Evolutionary conservation across 2,797 vertebrate species (phyloP).

Genomic region (Cheirogaleus major): DNA sequence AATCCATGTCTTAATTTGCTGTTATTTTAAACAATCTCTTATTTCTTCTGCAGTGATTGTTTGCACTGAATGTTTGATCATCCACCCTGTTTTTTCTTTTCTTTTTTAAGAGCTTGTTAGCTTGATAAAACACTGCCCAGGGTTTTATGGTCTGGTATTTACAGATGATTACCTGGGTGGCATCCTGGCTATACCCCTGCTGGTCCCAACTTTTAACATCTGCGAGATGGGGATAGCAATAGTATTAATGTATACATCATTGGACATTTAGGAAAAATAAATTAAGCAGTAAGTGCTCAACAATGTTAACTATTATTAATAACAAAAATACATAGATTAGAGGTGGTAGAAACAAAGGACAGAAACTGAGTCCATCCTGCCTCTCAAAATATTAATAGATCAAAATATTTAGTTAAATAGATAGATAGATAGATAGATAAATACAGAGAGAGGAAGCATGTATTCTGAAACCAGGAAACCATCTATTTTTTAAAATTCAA

Average conservation of each 20-base stretch:
- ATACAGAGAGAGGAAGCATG: background rate
- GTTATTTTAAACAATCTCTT: background rate
- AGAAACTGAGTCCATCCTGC: background rate
- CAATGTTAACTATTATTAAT: background rate
- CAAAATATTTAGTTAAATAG: background rate
- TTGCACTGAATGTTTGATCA: background rate
- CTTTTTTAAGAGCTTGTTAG: background rate
- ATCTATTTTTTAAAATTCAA: background rate
- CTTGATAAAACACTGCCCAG: background rate
- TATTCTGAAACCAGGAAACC: background rate
- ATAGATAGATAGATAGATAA: background rate
- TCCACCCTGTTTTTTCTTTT: background rate
- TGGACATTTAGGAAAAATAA: background rate
- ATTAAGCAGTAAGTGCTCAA: background rate
- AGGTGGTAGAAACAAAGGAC: background rate
- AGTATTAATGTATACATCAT: background rate
- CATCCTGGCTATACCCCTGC: background rate
- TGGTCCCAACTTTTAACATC: background rate
- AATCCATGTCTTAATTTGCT: background rate
- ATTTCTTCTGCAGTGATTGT: background rate
- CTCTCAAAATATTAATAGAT: background rate
- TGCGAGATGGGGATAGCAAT: background rate
- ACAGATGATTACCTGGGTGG: background rate
- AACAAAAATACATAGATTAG: conserved; percentile 7
- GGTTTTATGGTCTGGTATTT: background rate